These are phyloP conservation scores for Coptodon bakossiorum DNA, from an alignment of 2,113 vertebrate genomes.

Conservation along the genomic window DNA sequence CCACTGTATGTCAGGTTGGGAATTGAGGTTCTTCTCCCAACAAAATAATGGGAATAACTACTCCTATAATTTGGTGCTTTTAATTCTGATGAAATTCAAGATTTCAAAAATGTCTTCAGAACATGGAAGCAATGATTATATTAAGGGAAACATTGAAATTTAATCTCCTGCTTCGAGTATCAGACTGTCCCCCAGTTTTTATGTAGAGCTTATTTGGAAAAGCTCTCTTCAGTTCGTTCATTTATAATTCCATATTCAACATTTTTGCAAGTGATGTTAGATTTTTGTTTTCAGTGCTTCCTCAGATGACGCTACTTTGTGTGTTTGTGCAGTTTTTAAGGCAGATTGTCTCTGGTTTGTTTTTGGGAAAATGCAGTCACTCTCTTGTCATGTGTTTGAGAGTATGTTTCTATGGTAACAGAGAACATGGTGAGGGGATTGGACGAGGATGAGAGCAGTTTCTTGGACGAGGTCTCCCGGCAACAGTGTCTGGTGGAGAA, in stretches of 20 bases:
- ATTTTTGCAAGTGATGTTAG: background rate
- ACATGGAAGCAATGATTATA: background rate
- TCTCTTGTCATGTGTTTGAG: constrained; percentile 20
- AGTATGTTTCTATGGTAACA: constrained; percentile 67
- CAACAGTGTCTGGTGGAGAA: constrained; percentile 93
- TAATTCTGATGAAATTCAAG: background rate
- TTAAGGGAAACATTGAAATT: background rate
- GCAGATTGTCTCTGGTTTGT: background rate
- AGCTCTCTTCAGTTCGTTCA: background rate
- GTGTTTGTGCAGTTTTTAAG: background rate
- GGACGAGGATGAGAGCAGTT: constrained; percentile 91
- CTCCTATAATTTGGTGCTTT: background rate
- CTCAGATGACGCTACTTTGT: background rate
- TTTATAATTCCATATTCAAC: background rate
- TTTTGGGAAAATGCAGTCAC: background rate
- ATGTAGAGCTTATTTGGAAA: background rate
- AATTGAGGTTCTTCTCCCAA: background rate
- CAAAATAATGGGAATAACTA: background rate
- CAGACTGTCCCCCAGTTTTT: background rate
- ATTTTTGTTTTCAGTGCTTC: background rate
- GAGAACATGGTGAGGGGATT: constrained; percentile 98
- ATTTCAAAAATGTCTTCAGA: background rate
- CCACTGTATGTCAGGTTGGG: background rate
- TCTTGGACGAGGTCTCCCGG: constrained; percentile 95
- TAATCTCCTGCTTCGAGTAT: accelerated